These are phyloP conservation scores for Serrognathus titanus DNA, from an alignment of 2,888 invertebrate species.

Conservation along the genomic window DNA sequence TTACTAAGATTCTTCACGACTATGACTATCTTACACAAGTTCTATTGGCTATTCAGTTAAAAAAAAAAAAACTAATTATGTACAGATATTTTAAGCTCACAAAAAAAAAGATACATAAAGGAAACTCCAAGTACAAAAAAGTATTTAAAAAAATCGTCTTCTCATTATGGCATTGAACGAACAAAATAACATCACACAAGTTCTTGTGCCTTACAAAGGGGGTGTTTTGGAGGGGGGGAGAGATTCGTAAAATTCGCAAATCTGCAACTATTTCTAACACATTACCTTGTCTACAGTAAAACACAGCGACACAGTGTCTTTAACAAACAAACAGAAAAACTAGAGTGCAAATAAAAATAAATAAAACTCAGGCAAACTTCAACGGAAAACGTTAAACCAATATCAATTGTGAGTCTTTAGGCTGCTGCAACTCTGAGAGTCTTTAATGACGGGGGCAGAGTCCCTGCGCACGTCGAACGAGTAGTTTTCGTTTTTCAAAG, in stretches of 20 bases:
- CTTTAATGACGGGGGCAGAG: conserved; percentile 45
- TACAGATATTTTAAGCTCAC: conserved; percentile 3
- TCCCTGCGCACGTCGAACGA: conserved; percentile 37
- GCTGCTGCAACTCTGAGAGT: conserved; percentile 49
- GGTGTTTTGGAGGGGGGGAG: neutral
- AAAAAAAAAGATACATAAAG: neutral
- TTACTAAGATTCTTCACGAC: conserved; percentile 13
- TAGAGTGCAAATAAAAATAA: conserved; percentile 1
- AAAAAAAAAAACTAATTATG: conserved; percentile 1
- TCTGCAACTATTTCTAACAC: neutral
- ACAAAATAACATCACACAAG: too few species aligned
- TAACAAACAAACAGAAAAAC: neutral
- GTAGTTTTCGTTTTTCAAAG: conserved; percentile 35
- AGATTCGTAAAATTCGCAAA: neutral
- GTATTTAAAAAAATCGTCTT: neutral
- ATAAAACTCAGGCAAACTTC: conserved; percentile 5
- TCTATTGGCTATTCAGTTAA: neutral
- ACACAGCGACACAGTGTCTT: neutral
- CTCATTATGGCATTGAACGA: neutral
- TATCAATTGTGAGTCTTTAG: conserved; percentile 38
- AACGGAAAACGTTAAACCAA: conserved; percentile 22
- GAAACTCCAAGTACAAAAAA: conserved; percentile 6
- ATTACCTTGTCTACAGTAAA: neutral
- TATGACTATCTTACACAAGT: conserved; percentile 15
- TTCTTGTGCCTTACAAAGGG: too few species aligned